Base-by-base conservation (phyloP, 2,113 vertebrate genomes). In the Hippocampus comes region DNA sequence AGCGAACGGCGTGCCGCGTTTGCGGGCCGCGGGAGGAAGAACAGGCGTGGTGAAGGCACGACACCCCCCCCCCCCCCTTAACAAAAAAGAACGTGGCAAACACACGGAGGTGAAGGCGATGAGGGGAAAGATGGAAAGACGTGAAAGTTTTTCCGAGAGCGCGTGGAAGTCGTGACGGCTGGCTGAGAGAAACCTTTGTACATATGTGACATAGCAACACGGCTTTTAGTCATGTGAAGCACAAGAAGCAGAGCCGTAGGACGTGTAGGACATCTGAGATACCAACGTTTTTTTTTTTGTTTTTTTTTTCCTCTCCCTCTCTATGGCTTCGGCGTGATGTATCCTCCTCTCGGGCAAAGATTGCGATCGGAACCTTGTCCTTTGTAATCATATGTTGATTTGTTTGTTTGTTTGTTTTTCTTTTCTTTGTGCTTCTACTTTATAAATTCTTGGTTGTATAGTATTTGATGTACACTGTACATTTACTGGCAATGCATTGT, bases 361-460 rank as follows among this genome's bases (percentile, higher is more conserved):
- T 92, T 71, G 89, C 93, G 92, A 93, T 93, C 93, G 94, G 95
- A 38, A 95, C 93, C 94, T 87, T 87, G 77, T 83, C 84, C 90
- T 88, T 88, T 90, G 83, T 86, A 82, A 85, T 51, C 23, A 46
- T 82, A 17, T 41, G 8, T 34, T 88, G 75, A 73, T 65, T 65
- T 57, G 59, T 18, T 81, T 71, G 74, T 51, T 42, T 84, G 72
- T 30, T 63, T n/a, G n/a, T n/a, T 78, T 70, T 70, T 67, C 64
- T 73, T 73, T 86, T 86, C 84, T 42, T 82, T 87, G 82, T 86
- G 82, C 84, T 90, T 92, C 84, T 91, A 90, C 84, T 96, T 96
- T 97, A 95, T 96, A 95, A 93, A 94, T 95, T 95, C 94, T 94
- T 27, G 93, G 94, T 95, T 97, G 96, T 98, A 96, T 96, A 97